Percentiles rank a stretch among this genome's conserved stretches.
These are phyloP conservation scores for Aporophyla lueneburgensis DNA, from an alignment of 2,888 invertebrate genomes.

Conservation along the genomic window DNA sequence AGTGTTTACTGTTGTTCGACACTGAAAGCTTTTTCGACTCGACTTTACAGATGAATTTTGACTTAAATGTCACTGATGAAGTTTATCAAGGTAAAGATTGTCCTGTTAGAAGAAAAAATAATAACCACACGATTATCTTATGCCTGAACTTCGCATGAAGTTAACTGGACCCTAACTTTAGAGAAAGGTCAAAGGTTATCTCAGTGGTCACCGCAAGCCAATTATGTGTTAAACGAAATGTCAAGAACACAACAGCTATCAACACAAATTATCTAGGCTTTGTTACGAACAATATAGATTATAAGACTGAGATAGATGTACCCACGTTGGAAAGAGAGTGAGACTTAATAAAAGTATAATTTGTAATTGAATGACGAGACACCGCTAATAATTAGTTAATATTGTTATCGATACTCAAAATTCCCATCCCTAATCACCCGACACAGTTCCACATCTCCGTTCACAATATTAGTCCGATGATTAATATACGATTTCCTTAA, in stretches of 20 bases:
- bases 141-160: neutral
- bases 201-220: conserved; percentile 1
- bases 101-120: neutral
- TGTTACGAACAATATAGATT: neutral
- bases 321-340: too few relatives aligned
- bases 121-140: neutral
- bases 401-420: conserved; percentile 17
- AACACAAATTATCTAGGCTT: conserved; percentile 10
- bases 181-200: neutral
- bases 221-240: neutral
- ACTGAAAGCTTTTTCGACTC: neutral
- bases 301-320: neutral
- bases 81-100: neutral
- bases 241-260: neutral
- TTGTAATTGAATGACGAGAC: neutral
- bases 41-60: neutral
- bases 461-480: conserved; percentile 35
- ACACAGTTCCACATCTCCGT: conserved; percentile 16
- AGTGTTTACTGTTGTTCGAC: neutral
- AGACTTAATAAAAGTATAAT: too few relatives aligned
- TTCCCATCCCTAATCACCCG: conserved; percentile 25
- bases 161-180: neutral
- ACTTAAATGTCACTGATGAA: neutral
- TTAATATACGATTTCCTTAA: conserved; percentile 44
- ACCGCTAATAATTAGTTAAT: neutral